A percentile compares a stretch with the other conserved stretches of the same genome.
phyloP scores from a whole-genome alignment of 2,888 invertebrate genomes.

The Podabrus alpinus region DNA sequence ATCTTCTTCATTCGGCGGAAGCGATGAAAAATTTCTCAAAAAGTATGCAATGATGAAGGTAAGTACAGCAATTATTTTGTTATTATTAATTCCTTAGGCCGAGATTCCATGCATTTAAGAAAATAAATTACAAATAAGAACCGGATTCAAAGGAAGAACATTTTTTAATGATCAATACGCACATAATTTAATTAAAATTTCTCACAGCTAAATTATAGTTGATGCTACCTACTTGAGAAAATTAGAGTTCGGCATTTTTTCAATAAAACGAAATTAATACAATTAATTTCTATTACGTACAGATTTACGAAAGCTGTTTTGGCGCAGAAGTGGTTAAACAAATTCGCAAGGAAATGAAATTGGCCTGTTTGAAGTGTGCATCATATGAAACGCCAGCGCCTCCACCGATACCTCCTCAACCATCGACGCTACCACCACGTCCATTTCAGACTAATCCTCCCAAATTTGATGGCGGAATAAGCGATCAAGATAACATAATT shows the following conservation, averaged over 20 bases:
- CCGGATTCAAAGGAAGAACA: neutral
- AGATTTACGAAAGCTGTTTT: constrained; percentile 75
- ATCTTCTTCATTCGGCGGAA: constrained; percentile 55
- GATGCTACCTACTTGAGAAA: neutral
- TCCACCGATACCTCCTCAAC: constrained; percentile 21
- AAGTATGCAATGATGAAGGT: constrained; percentile 77
- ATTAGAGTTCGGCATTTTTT: neutral
- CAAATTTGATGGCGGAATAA: constrained; percentile 23
- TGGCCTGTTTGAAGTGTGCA: constrained; percentile 68
- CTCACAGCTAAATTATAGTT: neutral
- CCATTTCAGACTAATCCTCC: constrained; percentile 22
- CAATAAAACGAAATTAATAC: neutral
- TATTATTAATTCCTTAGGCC: neutral
- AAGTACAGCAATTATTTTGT: constrained; percentile 31
- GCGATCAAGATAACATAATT: constrained; percentile 36
- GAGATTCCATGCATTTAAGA: constrained; percentile 1
- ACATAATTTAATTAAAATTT: neutral
- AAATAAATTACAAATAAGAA: constrained; percentile 6
- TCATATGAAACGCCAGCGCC: constrained; percentile 53
- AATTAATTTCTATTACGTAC: constrained; percentile 34
- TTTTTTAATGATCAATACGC: neutral
- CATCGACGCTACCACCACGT: constrained; percentile 21
- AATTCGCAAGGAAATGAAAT: constrained; percentile 69
- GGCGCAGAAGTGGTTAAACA: constrained; percentile 69
- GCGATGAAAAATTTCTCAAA: constrained; percentile 70